Evolutionary conservation across 2,797 vertebrate species (phyloP).

Genomic region (Galaxias olidus): DNA sequence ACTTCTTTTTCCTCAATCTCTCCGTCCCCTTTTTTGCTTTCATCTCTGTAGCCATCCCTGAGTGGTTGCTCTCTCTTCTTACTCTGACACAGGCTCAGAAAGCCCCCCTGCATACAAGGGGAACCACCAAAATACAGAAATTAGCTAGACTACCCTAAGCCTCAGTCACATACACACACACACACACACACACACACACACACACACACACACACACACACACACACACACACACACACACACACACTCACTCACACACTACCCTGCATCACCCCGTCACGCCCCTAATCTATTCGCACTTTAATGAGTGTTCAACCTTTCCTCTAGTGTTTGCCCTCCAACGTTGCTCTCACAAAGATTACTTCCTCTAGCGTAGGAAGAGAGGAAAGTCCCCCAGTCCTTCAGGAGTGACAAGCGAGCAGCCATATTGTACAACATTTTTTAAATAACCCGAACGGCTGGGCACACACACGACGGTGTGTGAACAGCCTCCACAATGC

Average conservation of each 20-base stretch:
- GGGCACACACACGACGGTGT: background rate
- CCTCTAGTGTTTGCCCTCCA: conserved; percentile 13
- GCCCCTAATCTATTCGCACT: conserved; percentile 49
- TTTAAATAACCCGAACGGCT: conserved; percentile 1
- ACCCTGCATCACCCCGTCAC: background rate
- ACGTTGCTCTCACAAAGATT: background rate
- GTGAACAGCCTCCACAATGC: conserved; percentile 16
- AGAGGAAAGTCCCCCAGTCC: background rate
- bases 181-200: background rate
- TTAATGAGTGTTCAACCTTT: conserved; percentile 41
- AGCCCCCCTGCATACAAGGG: conserved; percentile 27
- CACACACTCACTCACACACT: background rate
- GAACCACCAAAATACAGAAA: conserved; percentile 47
- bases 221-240: background rate
- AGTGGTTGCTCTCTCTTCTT: conserved; percentile 10
- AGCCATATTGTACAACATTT: background rate
- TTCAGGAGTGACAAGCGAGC: no score
- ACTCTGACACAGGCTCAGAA: conserved; percentile 35
- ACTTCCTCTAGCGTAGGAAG: background rate
- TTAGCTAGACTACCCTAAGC: conserved; percentile 10
- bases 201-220: background rate
- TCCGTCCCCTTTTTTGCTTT: background rate
- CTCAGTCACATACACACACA: conserved; percentile 24
- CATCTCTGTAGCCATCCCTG: background rate
- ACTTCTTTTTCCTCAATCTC: background rate